These are phyloP conservation scores for Chloropsis cyanopogon DNA, from an alignment of 2,113 vertebrate genomes.

Conservation along the genomic window DNA sequence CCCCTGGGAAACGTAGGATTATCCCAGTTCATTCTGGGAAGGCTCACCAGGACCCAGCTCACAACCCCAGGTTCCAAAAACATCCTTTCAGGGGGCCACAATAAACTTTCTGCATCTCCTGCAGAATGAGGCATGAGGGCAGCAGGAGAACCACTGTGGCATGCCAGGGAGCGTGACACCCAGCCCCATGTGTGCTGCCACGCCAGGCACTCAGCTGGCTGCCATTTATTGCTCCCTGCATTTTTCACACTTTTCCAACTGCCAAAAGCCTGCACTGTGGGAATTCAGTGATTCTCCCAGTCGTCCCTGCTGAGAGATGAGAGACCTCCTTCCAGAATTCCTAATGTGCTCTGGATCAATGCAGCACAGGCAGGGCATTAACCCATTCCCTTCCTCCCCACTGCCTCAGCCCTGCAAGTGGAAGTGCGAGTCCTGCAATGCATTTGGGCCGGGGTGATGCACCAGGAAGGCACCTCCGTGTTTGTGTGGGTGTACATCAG, in stretches of 20 bases:
- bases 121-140: not conserved
- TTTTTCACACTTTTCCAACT: not conserved
- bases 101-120: not conserved
- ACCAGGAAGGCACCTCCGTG: not conserved
- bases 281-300: not conserved
- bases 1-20: not conserved
- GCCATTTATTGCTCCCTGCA: fast-evolving
- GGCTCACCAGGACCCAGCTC: not conserved
- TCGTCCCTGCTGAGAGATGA: not conserved
- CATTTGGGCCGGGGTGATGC: too few species aligned
- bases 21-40: not conserved
- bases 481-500: not conserved
- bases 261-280: not conserved
- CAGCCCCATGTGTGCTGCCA: not conserved
- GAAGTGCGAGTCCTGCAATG: not conserved
- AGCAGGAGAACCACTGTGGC: fast-evolving
- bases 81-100: not conserved
- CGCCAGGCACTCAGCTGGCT: fast-evolving
- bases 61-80: not conserved
- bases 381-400: not conserved
- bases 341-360: not conserved
- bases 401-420: not conserved
- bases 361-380: not conserved
- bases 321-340: not conserved
- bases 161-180: fast-evolving